A percentile compares a stretch with the other conserved stretches of the same genome.
Conservation (phyloP, 2,113 vertebrate species). For the Tychaedon coryphoeus region DNA sequence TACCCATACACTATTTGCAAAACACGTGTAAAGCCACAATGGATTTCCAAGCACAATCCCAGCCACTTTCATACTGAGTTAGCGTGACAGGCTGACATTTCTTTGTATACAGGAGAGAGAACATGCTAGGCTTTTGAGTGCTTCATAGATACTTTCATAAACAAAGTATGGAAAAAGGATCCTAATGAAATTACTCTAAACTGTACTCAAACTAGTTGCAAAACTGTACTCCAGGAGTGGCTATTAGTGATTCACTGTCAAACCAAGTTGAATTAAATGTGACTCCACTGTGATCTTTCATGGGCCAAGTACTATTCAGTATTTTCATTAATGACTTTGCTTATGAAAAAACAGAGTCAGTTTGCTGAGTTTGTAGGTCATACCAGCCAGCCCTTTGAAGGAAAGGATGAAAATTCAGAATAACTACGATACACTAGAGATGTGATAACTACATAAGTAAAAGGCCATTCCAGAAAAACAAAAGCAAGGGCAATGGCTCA, state of each 20-base stretch:
- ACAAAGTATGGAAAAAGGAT: not conserved
- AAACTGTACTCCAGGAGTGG: not conserved
- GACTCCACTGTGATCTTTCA: not conserved
- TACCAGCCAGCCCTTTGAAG: not conserved
- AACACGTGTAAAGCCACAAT: not conserved
- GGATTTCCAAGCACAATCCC: not conserved
- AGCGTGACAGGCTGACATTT: not conserved
- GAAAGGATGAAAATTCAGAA: not conserved
- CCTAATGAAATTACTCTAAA: not conserved
- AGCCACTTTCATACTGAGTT: not conserved
- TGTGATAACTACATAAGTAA: not conserved
- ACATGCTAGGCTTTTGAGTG: not conserved
- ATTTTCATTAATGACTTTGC: not conserved
- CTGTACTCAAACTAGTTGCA: not conserved
- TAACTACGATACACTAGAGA: accelerated
- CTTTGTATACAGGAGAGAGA: not conserved
- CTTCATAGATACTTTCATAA: not conserved
- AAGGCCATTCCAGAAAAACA: not conserved
- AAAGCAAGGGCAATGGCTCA: not conserved
- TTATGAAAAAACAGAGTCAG: not conserved
- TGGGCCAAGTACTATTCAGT: not conserved
- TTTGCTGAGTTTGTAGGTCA: not conserved
- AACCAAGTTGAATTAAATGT: not conserved
- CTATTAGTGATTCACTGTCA: conserved; percentile 20
- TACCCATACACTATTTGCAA: not conserved